Percentiles rank a stretch among this genome's conserved stretches.
Conservation (phyloP, 2,888 invertebrate species). For the Sarcophaga subvicina region DNA sequence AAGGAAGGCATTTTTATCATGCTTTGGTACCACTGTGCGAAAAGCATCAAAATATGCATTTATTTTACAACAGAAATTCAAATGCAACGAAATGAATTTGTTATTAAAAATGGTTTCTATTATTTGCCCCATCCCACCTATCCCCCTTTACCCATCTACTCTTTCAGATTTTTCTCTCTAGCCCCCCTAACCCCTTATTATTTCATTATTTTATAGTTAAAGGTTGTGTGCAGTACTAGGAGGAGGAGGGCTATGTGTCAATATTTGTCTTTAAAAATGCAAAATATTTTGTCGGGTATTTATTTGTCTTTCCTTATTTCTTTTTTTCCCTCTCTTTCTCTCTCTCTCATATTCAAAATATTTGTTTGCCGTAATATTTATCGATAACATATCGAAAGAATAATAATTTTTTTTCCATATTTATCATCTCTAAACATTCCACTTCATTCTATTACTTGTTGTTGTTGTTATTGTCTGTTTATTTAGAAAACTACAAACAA, state of each 20-base stretch:
- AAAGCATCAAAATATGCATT: slow-evolving; percentile 9
- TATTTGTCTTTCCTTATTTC: slow-evolving; percentile 50
- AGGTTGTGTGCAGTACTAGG: neutral
- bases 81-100: slow-evolving; percentile 45
- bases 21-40: too few relatives aligned
- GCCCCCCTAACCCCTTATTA: neutral
- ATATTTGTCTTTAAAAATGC: slow-evolving; percentile 44
- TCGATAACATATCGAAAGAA: slow-evolving; percentile 34
- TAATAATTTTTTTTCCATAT: too few relatives aligned
- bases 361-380: slow-evolving; percentile 66
- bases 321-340: too few relatives aligned
- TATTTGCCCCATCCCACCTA: neutral
- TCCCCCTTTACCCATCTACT: neutral
- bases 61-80: slow-evolving; percentile 16
- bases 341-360: slow-evolving; percentile 58
- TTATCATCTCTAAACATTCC: too few relatives aligned
- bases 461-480: neutral
- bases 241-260: neutral
- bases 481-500: neutral
- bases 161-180: too few relatives aligned
- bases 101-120: slow-evolving; percentile 3
- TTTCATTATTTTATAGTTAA: slow-evolving; percentile 28
- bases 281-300: slow-evolving; percentile 66
- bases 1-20: too few relatives aligned
- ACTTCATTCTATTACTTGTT: too few relatives aligned